Percentiles rank a stretch among this genome's conserved stretches.
These are phyloP conservation scores for Eptatretus atami DNA, from an alignment of 2,797 vertebrate species.

Conservation along the genomic window DNA sequence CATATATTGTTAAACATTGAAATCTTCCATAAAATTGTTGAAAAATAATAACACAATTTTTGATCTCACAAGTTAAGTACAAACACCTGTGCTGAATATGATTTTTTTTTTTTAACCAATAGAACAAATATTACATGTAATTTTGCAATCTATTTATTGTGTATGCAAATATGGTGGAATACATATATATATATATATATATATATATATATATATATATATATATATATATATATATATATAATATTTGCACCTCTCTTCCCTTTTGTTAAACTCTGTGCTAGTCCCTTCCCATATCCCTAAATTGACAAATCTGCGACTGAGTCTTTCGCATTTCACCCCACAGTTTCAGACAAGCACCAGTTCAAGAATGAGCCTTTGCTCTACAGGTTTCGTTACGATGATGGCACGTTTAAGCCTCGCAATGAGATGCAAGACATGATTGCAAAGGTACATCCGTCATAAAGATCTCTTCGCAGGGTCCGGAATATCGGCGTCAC, in stretches of 20 bases:
- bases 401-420: constrained; percentile 86
- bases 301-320: too few species aligned
- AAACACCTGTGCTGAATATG: too few species aligned
- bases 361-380: constrained; percentile 98
- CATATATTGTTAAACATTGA: too few species aligned
- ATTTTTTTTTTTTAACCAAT: not conserved
- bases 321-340: too few species aligned
- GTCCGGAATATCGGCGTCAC: too few species aligned
- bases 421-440: constrained; percentile 94
- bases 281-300: not conserved
- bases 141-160: not conserved
- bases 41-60: too few species aligned
- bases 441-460: constrained; percentile 44
- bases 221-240: too few species aligned
- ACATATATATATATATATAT: not conserved
- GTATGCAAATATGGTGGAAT: not conserved
- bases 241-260: too few species aligned
- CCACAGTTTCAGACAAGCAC: constrained; percentile 79
- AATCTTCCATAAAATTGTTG: too few species aligned
- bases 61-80: too few species aligned
- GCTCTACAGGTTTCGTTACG: constrained; percentile 85
- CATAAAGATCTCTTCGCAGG: too few species aligned
- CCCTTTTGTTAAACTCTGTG: not conserved
- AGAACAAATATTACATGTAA: constrained; percentile 2
- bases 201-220: not conserved